phyloP scores from a whole-genome alignment of 2,113 vertebrate genomes.

The Rhipidura dahli region DNA sequence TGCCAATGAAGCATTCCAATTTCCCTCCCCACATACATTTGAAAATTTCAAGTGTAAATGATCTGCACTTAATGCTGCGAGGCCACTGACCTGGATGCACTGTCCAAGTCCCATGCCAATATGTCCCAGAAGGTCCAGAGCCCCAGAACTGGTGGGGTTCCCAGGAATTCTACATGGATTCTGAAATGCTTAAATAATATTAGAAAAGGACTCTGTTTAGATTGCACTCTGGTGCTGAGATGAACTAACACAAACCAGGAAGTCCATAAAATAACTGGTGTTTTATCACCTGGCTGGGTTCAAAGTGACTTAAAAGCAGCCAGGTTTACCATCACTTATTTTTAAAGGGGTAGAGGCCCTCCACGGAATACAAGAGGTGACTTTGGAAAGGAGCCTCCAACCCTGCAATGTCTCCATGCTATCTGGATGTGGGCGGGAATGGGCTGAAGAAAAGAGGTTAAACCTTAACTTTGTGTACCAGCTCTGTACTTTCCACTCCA shows the following conservation, averaged over 20 bases:
- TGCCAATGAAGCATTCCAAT: not conserved
- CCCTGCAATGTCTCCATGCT: not conserved
- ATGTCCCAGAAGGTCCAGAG: not conserved
- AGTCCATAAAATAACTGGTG: not conserved
- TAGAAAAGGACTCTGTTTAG: not conserved
- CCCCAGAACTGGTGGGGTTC: not conserved
- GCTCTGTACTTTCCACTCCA: not conserved
- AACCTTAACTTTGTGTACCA: not conserved
- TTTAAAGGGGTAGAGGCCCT: not conserved
- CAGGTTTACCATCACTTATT: not conserved
- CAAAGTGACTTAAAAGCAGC: not conserved
- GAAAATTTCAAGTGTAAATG: not conserved
- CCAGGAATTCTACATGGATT: not conserved
- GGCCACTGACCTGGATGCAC: not conserved
- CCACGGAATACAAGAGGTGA: not conserved
- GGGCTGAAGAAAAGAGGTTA: not conserved
- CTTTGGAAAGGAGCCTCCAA: not conserved
- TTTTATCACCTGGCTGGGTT: not conserved
- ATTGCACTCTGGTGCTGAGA: not conserved
- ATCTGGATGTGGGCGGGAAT: not conserved
- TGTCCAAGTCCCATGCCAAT: not conserved
- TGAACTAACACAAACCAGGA: not conserved
- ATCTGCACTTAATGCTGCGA: not conserved
- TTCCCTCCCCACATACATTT: accelerated
- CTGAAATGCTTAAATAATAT: not conserved